A percentile compares a stretch with the other conserved stretches of the same genome.
Conservation (phyloP, 2,888 invertebrate species). For the Nomada flava region DNA sequence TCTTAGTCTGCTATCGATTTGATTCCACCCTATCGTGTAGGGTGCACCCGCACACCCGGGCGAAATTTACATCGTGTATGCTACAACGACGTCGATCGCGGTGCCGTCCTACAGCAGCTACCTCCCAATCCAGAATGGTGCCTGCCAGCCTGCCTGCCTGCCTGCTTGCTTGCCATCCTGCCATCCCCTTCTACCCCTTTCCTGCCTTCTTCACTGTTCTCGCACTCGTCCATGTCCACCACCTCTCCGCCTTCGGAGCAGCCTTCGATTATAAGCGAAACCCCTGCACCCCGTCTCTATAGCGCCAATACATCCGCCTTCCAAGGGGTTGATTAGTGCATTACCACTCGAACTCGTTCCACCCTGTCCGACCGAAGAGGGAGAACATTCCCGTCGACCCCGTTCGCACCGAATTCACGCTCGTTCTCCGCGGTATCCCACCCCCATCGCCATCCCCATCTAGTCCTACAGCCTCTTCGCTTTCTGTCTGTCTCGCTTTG, state of each 20-base stretch:
- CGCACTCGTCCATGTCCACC: slow-evolving; percentile 73
- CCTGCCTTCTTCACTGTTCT: slow-evolving; percentile 62
- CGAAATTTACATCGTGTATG: slow-evolving; percentile 83
- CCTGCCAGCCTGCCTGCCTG: slow-evolving; percentile 61
- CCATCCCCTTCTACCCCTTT: slow-evolving; percentile 25
- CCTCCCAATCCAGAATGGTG: slow-evolving; percentile 65
- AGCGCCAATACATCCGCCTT: slow-evolving; percentile 78
- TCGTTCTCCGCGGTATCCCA: slow-evolving; percentile 50
- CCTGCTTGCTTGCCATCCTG: slow-evolving; percentile 40
- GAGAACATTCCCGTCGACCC: slow-evolving; percentile 58
- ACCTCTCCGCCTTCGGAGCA: slow-evolving; percentile 73
- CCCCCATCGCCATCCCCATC: slow-evolving; percentile 7
- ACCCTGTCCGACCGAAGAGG: slow-evolving; percentile 54
- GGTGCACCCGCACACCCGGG: slow-evolving; percentile 79
- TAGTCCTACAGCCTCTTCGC: slow-evolving; percentile 13
- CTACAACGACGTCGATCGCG: slow-evolving; percentile 79
- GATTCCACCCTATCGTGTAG: slow-evolving; percentile 83
- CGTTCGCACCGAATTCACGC: slow-evolving; percentile 67
- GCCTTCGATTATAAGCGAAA: slow-evolving; percentile 82
- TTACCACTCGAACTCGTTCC: slow-evolving; percentile 78
- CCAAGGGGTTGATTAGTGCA: slow-evolving; percentile 81
- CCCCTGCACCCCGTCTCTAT: slow-evolving; percentile 71
- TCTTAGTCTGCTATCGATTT: slow-evolving; percentile 84
- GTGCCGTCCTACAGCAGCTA: slow-evolving; percentile 75
- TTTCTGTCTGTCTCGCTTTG: slow-evolving; percentile 43